Evolutionary conservation across 2,113 vertebrate species (phyloP).

Genomic region (Sprattus sprattus): DNA sequence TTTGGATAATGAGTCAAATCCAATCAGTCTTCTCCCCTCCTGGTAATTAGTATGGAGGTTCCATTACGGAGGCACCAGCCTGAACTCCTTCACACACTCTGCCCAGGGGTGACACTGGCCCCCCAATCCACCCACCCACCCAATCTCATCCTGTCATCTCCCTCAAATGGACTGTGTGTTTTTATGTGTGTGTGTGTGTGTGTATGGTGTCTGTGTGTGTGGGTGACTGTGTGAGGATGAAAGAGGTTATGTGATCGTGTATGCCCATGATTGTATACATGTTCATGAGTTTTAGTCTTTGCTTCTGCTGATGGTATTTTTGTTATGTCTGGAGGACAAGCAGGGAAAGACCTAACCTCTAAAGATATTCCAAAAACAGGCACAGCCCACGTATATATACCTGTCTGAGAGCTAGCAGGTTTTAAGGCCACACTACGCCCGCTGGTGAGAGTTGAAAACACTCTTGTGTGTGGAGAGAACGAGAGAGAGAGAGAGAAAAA

Average conservation of each 20-base stretch:
- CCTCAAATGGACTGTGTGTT: not conserved
- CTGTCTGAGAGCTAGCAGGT: not conserved
- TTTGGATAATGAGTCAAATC: conserved; percentile 76
- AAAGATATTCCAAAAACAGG: not conserved
- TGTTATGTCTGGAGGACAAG: not conserved
- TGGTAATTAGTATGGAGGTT: conserved; percentile 72
- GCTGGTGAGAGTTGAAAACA: not conserved
- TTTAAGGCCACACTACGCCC: not conserved
- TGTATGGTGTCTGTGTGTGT: not conserved
- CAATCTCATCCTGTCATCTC: not conserved
- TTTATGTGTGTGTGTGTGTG: conserved; percentile 38
- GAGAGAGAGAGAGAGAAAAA: not conserved
- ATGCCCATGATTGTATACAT: not conserved
- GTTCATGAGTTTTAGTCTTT: too few relatives aligned
- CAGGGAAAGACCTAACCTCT: not conserved
- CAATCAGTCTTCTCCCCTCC: conserved; percentile 70
- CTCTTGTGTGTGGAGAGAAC: not conserved
- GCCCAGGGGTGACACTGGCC: conserved; percentile 57
- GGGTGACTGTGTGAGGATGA: not conserved
- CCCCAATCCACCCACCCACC: not conserved
- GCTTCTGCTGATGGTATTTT: not conserved
- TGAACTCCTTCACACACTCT: conserved; percentile 59
- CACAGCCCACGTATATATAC: not conserved
- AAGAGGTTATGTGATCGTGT: not conserved
- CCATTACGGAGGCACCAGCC: conserved; percentile 61